Evolutionary conservation across 2,797 vertebrate genomes (phyloP).

Genomic region (Pseudotriccus pelzelni): DNA sequence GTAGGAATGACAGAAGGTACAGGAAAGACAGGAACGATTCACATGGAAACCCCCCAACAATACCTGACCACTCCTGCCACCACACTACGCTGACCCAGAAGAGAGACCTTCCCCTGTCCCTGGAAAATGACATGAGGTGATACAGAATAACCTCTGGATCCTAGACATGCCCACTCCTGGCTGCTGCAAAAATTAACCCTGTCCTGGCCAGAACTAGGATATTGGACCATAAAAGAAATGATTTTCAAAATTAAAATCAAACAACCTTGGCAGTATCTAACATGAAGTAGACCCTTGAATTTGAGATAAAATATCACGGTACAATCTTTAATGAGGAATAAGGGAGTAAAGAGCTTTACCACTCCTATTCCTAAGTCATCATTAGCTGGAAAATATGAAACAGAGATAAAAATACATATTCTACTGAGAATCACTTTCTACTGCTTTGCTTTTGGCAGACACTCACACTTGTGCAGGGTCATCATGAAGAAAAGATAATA

Average conservation of each 20-base stretch:
- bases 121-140: neutral
- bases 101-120: neutral
- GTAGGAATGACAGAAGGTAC: neutral
- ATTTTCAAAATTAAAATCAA: neutral
- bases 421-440: neutral
- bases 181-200: neutral
- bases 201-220: neutral
- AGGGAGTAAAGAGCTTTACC: neutral
- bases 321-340: neutral
- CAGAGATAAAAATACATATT: neutral
- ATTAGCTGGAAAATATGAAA: neutral
- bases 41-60: neutral
- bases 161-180: neutral
- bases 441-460: neutral
- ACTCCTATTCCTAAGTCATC: neutral
- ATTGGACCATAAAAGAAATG: neutral
- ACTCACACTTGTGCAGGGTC: neutral
- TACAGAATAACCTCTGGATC: neutral
- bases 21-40: neutral
- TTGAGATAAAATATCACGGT: neutral
- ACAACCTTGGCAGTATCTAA: neutral
- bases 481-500: neutral
- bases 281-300: neutral
- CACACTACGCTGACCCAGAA: neutral
- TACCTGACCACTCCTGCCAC: neutral